Base-by-base conservation (phyloP, 2,113 vertebrate genomes). In the Anguilla japonica region DNA sequence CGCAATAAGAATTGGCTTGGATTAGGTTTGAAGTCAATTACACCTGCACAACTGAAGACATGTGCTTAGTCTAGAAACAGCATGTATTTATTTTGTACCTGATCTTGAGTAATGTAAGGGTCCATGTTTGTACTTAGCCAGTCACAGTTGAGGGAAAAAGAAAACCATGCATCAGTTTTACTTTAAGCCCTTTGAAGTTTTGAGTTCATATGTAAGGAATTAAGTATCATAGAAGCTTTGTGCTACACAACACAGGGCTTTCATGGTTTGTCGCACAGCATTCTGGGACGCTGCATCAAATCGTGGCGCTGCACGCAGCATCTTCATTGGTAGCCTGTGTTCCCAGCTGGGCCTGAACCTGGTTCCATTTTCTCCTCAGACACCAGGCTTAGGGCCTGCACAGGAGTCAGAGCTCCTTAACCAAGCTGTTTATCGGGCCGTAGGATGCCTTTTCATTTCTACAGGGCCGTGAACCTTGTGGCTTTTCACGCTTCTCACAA, bases 101-200 rank as follows among this genome's bases (percentile, higher is more conserved):
- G 11, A 75, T 75, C 26, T 34, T n/a, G 9, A 2, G n/a, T 34
- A 75, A 75, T 75, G 71, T 13, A 34, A 75, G 71, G 71, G 20
- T 34, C 11, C n/a, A 1, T 34, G n/a, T 34, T n/a, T 75, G 26
- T 34, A 34, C 13, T 75, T 75, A 29, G 71, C 34, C 71, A 0
- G n/a, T 11, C 71, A 75, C n/a, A 75, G 7, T 75, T 75, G 71
- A n/a, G 26, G 71, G 26, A n/a, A 34, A 26, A 26, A 3, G 50
- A 14, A 14, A 75, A 75, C 11, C n/a, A 34, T n/a, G 71, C n/a
- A 75, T 11, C 26, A 75, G 26, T 75, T 75, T 34, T 75, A 5
- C 34, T 34, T 75, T 75, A 75, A 75, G 71, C 71, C 71, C 71
- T 75, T 75, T 75, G 71, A 75, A 75, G 71, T 75, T 34, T 75